Base-by-base conservation (phyloP, 2,797 vertebrate genomes). In the Gorsachius magnificus region DNA sequence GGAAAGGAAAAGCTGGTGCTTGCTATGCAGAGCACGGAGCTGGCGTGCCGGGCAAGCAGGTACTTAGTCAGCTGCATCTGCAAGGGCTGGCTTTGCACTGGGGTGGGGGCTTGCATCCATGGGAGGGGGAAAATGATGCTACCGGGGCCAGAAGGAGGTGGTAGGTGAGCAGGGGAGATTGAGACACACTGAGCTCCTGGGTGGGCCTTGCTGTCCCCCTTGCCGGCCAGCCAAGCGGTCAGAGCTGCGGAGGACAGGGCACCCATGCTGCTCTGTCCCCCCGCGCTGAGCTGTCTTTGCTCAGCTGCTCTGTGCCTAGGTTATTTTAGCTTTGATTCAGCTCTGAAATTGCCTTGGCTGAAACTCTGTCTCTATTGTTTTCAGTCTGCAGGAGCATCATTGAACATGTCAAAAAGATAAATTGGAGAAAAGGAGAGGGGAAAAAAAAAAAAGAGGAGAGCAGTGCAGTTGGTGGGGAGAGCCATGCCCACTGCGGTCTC, bases 361-460 rank as follows among this genome's bases (percentile, higher is more conserved):
- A 89, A 93, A 75, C 54, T 93, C 86, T 38, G 87, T 81, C 90
- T 95, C 86, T 78, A 50, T 93, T 96, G 93, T 89, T 93, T 93
- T 83, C 92, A 46, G 78, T 83, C 96, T 94, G 93, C 77, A 64
- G 93, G 81, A 88, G 69, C 95, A 93, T 89, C 94, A 66, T 53
- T 92, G 92, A 87, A 87, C 0, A 13, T 81, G 93, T 93, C 95
- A 90, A 74, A 96, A 96, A 95, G 95, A 96, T 87, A 92, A 94
- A 96, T 82, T 84, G 83, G 83, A 90, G 81, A 56, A 87, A 95
- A 79, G 43, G 68, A 51, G 24, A 57, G n/a, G 35, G 12, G 2
- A 2, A 9, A 20, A 41, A 26, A 41, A 26, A 58, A 28, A 41
- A 45, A 18, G 33, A 50, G 33, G 72, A 57, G 38, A 64, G 78